phyloP scores from a whole-genome alignment of 2,888 invertebrate species.

The Steromphala cineraria region DNA sequence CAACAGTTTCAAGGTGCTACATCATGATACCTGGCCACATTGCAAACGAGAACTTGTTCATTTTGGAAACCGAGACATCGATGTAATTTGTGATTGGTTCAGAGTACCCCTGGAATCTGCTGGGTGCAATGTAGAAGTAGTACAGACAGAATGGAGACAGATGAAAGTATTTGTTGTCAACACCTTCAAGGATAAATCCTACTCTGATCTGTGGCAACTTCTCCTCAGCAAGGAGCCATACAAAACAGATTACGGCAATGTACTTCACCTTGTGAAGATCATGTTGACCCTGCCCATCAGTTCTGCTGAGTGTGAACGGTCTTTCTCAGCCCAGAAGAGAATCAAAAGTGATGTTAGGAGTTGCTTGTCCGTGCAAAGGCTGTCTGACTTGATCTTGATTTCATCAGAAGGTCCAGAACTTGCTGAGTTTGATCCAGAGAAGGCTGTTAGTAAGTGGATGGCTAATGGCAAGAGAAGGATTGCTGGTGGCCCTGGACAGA shows the following conservation, averaged over 20 bases:
- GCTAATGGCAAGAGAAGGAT: no score
- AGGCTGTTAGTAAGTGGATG: no score
- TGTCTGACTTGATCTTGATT: background rate
- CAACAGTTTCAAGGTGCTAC: no score
- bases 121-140: background rate
- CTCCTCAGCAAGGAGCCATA: background rate
- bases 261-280: conserved; percentile 5
- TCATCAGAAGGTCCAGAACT: conserved; percentile 4
- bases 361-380: background rate
- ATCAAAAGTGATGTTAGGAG: background rate
- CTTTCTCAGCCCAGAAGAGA: background rate
- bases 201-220: background rate
- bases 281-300: background rate
- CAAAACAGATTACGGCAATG: background rate
- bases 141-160: background rate
- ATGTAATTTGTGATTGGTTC: background rate
- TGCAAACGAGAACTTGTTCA: background rate
- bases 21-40: background rate
- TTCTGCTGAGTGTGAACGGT: background rate
- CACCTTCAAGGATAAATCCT: background rate
- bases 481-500: background rate
- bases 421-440: background rate
- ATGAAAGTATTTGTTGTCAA: background rate
- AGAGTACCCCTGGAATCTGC: background rate
- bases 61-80: background rate